A percentile compares a stretch with the other conserved stretches of the same genome.
These are phyloP conservation scores for Pardalotus punctatus DNA, from an alignment of 2,113 vertebrate species.

Conservation along the genomic window DNA sequence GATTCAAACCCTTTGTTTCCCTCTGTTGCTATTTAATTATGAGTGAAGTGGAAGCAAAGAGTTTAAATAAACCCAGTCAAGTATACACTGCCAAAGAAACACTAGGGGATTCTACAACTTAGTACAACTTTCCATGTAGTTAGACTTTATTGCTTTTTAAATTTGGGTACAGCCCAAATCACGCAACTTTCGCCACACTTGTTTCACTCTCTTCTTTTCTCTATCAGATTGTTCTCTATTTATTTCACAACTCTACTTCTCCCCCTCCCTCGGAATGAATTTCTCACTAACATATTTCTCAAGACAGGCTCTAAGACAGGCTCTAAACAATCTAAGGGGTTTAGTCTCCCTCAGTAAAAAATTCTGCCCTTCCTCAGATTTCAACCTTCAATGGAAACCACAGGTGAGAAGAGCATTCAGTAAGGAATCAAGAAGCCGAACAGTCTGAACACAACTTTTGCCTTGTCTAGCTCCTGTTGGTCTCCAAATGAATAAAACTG, in stretches of 20 bases:
- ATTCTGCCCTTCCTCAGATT: background rate
- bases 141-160: background rate
- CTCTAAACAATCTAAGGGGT: background rate
- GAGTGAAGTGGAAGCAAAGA: background rate
- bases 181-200: fast-evolving
- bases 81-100: background rate
- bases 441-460: background rate
- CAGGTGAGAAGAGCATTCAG: background rate
- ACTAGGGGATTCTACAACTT: background rate
- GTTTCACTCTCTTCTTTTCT: background rate
- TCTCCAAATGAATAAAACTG: background rate
- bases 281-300: background rate
- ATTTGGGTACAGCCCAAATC: background rate
- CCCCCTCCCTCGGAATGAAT: fast-evolving
- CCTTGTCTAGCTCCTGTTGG: background rate
- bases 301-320: background rate
- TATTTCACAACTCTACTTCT: background rate
- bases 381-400: background rate
- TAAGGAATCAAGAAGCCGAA: background rate
- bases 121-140: background rate
- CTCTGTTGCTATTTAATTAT: constrained; percentile 37
- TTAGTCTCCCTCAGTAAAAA: background rate
- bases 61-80: constrained; percentile 8
- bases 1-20: constrained; percentile 20
- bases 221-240: background rate